A percentile compares a stretch with the other conserved stretches of the same genome.
phyloP scores from a whole-genome alignment of 2,797 vertebrate species.

The Gallinago solitaria region DNA sequence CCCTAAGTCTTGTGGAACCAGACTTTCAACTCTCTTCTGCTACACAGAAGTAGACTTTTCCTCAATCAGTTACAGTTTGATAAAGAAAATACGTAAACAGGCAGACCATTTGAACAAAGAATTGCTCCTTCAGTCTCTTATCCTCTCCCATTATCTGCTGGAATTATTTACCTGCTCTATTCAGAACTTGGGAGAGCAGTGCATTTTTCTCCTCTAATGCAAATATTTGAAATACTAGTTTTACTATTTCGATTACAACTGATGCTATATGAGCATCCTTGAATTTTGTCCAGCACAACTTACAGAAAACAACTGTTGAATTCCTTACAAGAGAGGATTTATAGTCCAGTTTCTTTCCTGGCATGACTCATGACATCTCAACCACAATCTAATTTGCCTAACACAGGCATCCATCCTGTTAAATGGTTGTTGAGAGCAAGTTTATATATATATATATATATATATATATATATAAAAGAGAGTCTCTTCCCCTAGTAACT shows the following conservation, averaged over 20 bases:
- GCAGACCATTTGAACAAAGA: not conserved
- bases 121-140: not conserved
- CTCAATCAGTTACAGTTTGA: not conserved
- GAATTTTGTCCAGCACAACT: not conserved
- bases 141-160: not conserved
- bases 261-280: not conserved
- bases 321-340: not conserved
- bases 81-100: not conserved
- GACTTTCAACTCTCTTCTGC: not conserved
- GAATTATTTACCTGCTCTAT: not conserved
- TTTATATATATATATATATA: not conserved
- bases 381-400: not conserved
- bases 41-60: not conserved
- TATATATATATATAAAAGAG: not conserved
- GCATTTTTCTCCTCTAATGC: not conserved
- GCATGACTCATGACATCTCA: not conserved
- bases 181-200: not conserved
- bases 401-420: not conserved
- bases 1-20: not conserved
- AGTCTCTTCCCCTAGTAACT: not conserved
- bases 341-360: not conserved
- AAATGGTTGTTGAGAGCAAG: not conserved
- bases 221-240: not conserved
- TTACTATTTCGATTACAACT: not conserved
- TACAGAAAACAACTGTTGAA: not conserved